phyloP scores from a whole-genome alignment of 2,888 invertebrate genomes.

The Gryllus longicercus region DNA sequence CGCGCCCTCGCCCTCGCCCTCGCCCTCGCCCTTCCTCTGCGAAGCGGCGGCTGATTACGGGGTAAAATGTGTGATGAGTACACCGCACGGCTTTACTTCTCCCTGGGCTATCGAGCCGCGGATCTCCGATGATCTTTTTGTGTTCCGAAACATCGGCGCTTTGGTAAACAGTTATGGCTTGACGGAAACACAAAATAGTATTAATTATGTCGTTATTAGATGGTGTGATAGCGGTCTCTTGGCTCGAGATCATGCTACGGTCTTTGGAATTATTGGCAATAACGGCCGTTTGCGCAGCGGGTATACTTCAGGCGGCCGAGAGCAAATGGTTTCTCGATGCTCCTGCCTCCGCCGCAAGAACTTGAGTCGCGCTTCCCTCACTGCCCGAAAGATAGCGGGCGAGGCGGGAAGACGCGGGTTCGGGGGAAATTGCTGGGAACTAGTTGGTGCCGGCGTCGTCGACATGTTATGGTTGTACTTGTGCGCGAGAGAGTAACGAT shows the following conservation, averaged over 20 bases:
- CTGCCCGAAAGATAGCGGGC: not conserved
- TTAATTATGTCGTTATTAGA: conserved; percentile 17
- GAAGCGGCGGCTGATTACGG: conserved; percentile 3
- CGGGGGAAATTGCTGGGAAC: not conserved
- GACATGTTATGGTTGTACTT: no score
- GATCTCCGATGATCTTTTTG: conserved; percentile 5
- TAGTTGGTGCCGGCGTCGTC: no score
- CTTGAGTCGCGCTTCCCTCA: not conserved
- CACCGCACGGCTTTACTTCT: not conserved
- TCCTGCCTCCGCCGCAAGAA: not conserved
- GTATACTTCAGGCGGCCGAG: not conserved
- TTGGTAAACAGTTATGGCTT: conserved; percentile 17
- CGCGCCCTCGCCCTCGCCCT: no score
- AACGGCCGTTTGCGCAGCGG: not conserved
- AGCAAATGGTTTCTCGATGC: conserved; percentile 1
- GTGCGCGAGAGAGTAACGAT: no score
- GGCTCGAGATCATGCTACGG: not conserved
- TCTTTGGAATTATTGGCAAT: not conserved
- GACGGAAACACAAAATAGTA: conserved; percentile 17
- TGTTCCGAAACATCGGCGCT: not conserved
- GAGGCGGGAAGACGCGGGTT: not conserved
- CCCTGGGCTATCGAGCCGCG: not conserved
- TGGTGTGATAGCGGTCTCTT: not conserved
- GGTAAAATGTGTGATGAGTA: conserved; percentile 6
- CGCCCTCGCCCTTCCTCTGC: no score